These are phyloP conservation scores for Carassius gibelio DNA, from an alignment of 2,113 vertebrate genomes.

Conservation along the genomic window DNA sequence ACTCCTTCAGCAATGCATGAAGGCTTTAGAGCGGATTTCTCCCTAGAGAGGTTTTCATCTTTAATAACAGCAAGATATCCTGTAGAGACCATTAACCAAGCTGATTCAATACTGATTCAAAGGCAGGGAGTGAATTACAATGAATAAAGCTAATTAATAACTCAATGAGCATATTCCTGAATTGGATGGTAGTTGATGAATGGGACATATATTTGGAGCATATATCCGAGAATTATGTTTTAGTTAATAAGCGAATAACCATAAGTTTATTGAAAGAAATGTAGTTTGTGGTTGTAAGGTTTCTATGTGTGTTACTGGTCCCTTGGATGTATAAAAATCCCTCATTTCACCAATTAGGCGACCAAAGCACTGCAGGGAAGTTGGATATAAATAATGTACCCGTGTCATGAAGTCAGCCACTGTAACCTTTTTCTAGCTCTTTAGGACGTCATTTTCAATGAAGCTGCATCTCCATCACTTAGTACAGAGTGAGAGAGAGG, in stretches of 20 bases:
- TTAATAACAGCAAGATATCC: slow-evolving; percentile 29
- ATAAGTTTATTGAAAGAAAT: not conserved
- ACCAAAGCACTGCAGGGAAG: slow-evolving; percentile 42
- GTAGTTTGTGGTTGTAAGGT: not conserved
- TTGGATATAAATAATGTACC: slow-evolving; percentile 62
- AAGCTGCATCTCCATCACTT: slow-evolving; percentile 64
- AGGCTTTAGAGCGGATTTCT: slow-evolving; percentile 27
- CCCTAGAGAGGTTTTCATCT: slow-evolving; percentile 17
- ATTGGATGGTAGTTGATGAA: too few species aligned
- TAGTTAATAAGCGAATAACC: too few species aligned
- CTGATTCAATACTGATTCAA: not conserved
- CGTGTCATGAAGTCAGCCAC: slow-evolving; percentile 58
- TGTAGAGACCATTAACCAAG: slow-evolving; percentile 25
- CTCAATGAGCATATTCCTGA: not conserved
- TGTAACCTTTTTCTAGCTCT: slow-evolving; percentile 64
- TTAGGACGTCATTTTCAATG: slow-evolving; percentile 66
- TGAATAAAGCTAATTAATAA: not conserved
- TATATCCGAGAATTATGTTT: too few species aligned
- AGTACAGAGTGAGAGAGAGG: slow-evolving; percentile 32
- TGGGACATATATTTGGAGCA: too few species aligned
- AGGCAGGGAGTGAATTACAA: slow-evolving; percentile 12
- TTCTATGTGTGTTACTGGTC: not conserved
- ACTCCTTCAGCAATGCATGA: slow-evolving; percentile 35
- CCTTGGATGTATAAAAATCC: slow-evolving; percentile 50
- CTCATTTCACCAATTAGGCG: slow-evolving; percentile 56